phyloP scores from a whole-genome alignment of 2,888 invertebrate species.

The Mythimna vitellina region DNA sequence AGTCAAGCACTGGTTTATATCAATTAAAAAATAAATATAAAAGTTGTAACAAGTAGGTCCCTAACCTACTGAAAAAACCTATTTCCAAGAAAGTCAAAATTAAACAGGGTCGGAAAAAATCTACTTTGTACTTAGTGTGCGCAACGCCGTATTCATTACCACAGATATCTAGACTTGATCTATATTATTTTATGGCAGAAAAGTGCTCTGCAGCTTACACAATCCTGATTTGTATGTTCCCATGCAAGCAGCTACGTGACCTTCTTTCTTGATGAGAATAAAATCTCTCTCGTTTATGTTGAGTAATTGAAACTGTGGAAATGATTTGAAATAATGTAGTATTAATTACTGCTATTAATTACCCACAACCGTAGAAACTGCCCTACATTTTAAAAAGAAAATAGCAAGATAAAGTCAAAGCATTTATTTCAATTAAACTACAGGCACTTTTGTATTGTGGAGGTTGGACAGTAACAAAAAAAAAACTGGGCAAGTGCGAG shows the following conservation, averaged over 20 bases:
- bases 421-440: no score
- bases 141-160: background rate
- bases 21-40: no score
- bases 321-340: background rate
- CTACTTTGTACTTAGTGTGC: background rate
- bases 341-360: background rate
- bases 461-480: no score
- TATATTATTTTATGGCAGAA: constrained; percentile 27
- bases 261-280: constrained; percentile 1
- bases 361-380: background rate
- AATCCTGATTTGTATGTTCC: background rate
- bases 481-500: no score
- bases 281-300: constrained; percentile 10
- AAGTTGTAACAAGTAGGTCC: no score
- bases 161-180: constrained; percentile 1
- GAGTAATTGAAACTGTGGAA: constrained; percentile 8
- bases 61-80: no score
- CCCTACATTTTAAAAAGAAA: background rate
- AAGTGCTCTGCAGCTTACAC: background rate
- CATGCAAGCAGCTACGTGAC: constrained; percentile 4
- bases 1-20: no score
- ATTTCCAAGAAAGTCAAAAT: no score
- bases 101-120: background rate
- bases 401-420: background rate
- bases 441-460: no score